Percentiles rank a stretch among this genome's conserved stretches.
phyloP scores from a whole-genome alignment of 2,888 invertebrate species.

The Selenia dentaria region DNA sequence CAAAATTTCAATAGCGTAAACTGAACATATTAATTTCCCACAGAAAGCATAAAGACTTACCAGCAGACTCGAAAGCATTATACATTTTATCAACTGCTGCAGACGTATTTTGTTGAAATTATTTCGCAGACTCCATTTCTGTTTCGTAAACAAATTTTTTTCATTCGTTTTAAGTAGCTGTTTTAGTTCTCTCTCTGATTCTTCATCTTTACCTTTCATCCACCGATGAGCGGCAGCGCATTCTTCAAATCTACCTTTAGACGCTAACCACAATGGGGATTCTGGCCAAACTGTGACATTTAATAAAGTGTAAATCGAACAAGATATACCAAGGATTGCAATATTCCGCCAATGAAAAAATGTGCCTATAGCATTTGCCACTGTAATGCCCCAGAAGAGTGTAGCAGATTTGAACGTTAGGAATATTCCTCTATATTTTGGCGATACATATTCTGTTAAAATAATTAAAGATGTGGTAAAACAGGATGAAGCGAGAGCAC shows the following conservation, averaged over 20 bases:
- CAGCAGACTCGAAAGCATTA: conserved; percentile 30
- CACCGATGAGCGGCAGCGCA: conserved; percentile 40
- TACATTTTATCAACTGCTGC: conserved; percentile 42
- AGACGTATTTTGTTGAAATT: not conserved
- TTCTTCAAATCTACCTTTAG: too few species aligned
- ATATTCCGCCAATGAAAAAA: conserved; percentile 41
- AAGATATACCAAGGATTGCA: conserved; percentile 30
- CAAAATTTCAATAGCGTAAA: conserved; percentile 52
- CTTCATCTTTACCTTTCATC: conserved; percentile 42
- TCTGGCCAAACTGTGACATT: conserved; percentile 39
- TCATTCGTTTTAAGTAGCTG: conserved; percentile 35
- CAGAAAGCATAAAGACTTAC: conserved; percentile 34
- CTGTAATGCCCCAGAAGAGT: conserved; percentile 41
- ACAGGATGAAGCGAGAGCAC: conserved; percentile 20
- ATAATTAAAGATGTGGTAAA: conserved; percentile 30
- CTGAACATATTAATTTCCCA: conserved; percentile 48
- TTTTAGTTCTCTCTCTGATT: conserved; percentile 33
- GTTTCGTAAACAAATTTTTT: conserved; percentile 5
- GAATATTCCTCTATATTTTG: conserved; percentile 42
- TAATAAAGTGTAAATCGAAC: too few species aligned
- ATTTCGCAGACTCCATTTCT: not conserved
- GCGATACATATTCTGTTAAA: conserved; percentile 42
- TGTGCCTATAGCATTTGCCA: conserved; percentile 41
- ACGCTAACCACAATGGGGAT: conserved; percentile 52
- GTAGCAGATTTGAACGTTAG: conserved; percentile 40